Evolutionary conservation across 2,888 invertebrate genomes (phyloP).

Genomic region (Drosophila kokeensis): DNA sequence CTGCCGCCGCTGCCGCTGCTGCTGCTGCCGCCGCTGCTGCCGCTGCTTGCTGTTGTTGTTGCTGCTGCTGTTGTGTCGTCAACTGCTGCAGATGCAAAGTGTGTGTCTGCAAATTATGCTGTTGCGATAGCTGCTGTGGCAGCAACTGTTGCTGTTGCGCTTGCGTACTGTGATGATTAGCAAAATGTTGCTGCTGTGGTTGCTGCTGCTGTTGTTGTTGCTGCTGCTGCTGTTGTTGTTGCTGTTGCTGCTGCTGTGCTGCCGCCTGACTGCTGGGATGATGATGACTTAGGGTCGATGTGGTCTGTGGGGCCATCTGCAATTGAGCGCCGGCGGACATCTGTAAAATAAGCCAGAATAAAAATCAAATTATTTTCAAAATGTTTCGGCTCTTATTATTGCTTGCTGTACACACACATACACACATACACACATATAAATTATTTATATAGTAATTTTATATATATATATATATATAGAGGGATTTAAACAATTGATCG

Average conservation of each 20-base stretch:
- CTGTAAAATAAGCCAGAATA: slow-evolving; percentile 85
- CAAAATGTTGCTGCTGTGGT: slow-evolving; percentile 65
- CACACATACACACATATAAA: not conserved
- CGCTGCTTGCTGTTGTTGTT: slow-evolving; percentile 49
- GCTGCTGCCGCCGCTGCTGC: slow-evolving; percentile 59
- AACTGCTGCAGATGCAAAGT: slow-evolving; percentile 67
- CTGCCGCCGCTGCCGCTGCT: slow-evolving; percentile 43
- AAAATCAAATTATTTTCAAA: slow-evolving; percentile 15
- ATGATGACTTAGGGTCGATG: slow-evolving; percentile 86
- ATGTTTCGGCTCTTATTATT: not conserved
- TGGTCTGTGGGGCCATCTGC: slow-evolving; percentile 98
- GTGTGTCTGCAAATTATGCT: slow-evolving; percentile 67
- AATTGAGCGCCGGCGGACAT: slow-evolving; percentile 98
- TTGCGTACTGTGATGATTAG: slow-evolving; percentile 70
- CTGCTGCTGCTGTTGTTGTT: slow-evolving; percentile 66
- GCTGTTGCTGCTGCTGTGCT: slow-evolving; percentile 65
- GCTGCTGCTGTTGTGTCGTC: slow-evolving; percentile 65
- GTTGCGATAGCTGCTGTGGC: slow-evolving; percentile 55
- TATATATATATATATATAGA: not conserved
- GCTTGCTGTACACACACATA: not conserved
- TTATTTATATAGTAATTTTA: not conserved
- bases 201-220: slow-evolving; percentile 62
- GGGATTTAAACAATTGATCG: slow-evolving; percentile 19
- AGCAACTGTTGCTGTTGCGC: slow-evolving; percentile 65
- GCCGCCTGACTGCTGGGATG: slow-evolving; percentile 78